A percentile compares a stretch with the other conserved stretches of the same genome.
Evolutionary conservation across 2,888 invertebrate genomes (phyloP).

Genomic region (Drosophila koepferae): DNA sequence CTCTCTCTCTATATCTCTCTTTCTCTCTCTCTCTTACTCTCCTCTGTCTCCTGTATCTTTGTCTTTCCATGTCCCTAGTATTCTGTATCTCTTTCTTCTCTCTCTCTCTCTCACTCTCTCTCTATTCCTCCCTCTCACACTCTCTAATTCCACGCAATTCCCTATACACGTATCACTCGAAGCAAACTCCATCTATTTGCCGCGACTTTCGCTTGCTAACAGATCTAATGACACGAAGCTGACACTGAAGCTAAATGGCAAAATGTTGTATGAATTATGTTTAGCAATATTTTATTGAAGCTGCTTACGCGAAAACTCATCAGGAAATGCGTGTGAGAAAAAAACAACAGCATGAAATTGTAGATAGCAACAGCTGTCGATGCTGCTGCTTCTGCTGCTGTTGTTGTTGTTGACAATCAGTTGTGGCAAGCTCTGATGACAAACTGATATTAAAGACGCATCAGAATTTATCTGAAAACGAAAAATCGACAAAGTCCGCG

Average conservation of each 20-base stretch:
- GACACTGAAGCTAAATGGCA: constrained; percentile 28
- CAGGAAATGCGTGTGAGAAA: constrained; percentile 50
- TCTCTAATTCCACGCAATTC: background rate
- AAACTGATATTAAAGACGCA: constrained; percentile 74
- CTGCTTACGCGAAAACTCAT: constrained; percentile 56
- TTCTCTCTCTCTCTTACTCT: too few species aligned
- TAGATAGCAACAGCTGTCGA: constrained; percentile 58
- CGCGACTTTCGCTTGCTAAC: background rate
- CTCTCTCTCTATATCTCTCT: background rate
- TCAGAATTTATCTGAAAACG: constrained; percentile 70
- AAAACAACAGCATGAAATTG: constrained; percentile 19
- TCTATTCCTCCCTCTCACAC: rapidly evolving
- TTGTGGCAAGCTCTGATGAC: constrained; percentile 36
- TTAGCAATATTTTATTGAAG: constrained; percentile 49
- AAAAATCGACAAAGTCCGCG: constrained; percentile 39
- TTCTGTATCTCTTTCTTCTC: background rate
- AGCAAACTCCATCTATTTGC: background rate
- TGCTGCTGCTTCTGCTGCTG: constrained; percentile 20
- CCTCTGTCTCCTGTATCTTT: background rate
- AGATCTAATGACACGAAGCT: background rate
- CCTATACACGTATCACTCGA: background rate
- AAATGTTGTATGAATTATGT: constrained; percentile 57
- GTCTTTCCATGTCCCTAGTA: too few species aligned
- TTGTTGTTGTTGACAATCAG: constrained; percentile 52
- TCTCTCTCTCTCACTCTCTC: background rate